Conservation (phyloP, 1,140 invertebrate genomes). For the Aporrectodea caliginosa region DNA sequence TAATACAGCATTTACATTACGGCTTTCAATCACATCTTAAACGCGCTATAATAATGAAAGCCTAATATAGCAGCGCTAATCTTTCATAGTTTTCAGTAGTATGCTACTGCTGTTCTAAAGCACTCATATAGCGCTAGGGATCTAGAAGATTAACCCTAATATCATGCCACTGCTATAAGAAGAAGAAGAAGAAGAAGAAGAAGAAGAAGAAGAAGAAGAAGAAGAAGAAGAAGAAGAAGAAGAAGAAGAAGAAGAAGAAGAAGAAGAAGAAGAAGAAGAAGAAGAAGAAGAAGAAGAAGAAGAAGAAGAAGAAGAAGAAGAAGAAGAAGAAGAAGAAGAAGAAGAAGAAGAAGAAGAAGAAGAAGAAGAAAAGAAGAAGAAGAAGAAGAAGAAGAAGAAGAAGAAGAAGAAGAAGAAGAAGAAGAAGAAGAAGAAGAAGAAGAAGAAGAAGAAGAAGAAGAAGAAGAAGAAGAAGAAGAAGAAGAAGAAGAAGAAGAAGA, state of each 20-base stretch:
- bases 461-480: neutral
- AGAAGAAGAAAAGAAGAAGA: neutral
- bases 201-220: constrained; percentile 4
- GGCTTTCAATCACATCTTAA: no score
- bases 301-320: neutral
- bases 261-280: neutral
- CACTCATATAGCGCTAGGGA: no score
- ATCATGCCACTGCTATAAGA: neutral
- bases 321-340: neutral
- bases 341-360: neutral
- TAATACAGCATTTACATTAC: no score
- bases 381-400: neutral
- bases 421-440: neutral
- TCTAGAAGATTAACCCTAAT: no score
- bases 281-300: neutral
- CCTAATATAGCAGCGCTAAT: no score
- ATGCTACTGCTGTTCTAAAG: no score
- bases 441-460: neutral
- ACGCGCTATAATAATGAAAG: no score
- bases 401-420: no score
- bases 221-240: constrained; percentile 1
- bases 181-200: constrained; percentile 4
- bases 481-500: neutral
- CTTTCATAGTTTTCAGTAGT: no score
- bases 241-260: constrained; percentile 4